Conservation (phyloP, 2,113 vertebrate species). For the Raja brachyura region DNA sequence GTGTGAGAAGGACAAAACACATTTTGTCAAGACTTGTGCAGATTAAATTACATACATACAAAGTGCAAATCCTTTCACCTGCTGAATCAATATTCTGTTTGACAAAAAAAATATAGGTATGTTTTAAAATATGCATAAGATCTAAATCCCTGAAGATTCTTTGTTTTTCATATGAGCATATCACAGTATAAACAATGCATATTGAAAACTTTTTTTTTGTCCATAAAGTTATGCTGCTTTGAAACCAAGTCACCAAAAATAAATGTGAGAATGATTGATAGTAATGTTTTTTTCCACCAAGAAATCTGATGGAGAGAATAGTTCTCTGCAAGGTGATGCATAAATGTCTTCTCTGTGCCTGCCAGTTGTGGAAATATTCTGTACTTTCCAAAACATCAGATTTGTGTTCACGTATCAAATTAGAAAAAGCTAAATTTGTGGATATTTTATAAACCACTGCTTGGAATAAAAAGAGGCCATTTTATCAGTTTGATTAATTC, state of each 20-base stretch:
- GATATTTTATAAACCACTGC: not conserved
- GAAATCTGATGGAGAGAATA: not conserved
- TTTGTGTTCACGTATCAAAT: not conserved
- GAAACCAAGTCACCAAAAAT: not conserved
- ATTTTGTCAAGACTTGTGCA: no score
- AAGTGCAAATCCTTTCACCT: no score
- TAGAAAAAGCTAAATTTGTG: not conserved
- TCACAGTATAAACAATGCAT: not conserved
- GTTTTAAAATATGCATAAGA: not conserved
- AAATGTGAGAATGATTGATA: not conserved
- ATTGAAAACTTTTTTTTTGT: not conserved
- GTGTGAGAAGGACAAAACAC: constrained; percentile 52
- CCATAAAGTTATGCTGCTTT: not conserved
- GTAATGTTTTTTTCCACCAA: not conserved
- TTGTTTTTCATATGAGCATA: not conserved
- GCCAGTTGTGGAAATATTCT: not conserved
- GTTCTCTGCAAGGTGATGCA: not conserved
- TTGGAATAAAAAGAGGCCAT: not conserved
- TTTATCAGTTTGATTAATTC: no score
- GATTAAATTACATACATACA: no score
- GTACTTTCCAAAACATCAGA: not conserved
- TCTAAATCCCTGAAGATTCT: constrained; percentile 41
- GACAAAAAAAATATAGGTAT: no score
- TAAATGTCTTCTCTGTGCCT: not conserved
- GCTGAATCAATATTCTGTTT: no score